Evolutionary conservation across 2,113 vertebrate genomes (phyloP), one percentile per base, ranked within the genome.

Genomic region (Platichthys flesus): DNA sequence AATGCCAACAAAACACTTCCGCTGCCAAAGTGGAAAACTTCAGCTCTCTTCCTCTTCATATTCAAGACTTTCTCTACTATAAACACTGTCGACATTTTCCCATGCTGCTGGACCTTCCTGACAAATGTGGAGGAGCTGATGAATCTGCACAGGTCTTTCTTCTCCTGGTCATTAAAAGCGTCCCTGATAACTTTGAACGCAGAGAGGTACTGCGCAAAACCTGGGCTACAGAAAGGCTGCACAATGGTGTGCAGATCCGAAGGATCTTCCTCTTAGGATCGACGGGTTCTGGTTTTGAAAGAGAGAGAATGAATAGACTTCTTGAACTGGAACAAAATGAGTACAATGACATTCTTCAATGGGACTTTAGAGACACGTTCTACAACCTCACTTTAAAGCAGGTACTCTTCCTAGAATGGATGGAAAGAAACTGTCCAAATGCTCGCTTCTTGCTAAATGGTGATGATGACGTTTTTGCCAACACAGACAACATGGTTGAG

Each of bases 301-400:
- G 91, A 2, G 2, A 0, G 21, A 93, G 93, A 63, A 63, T 95
- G 15, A 94, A 95, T 84, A 71, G 18, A n/a, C 87, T 97, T 5
- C 90, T 97, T 26, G 47, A 42, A 15, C 15, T 94, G 54, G 97
- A 98, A 92, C 91, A 95, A 0, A 49, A 0, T 0, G 61, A 82
- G 4, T 59, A 95, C 5, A 2, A 72, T 0, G 97, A 98, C 78
- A 89, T 98, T 45, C 78, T 97, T 55, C 97, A 97, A 81, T 98
- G 97, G 96, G 89, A 93, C 61, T 97, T 98, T 49, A 31, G 2
- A 0, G 97, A 98, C 84, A 78, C 93, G 0, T 97, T 97, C 93
- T 97, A 93, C 89, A 98, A 98, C 90, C 95, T 98, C 65, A 97
- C 96, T 0, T 88, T 97, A 71, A 97, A 97, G 90, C 97, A 97